Percentiles rank a stretch among this genome's conserved stretches.
Conservation (phyloP, 2,888 invertebrate genomes). For the Ariolimax columbianus region DNA sequence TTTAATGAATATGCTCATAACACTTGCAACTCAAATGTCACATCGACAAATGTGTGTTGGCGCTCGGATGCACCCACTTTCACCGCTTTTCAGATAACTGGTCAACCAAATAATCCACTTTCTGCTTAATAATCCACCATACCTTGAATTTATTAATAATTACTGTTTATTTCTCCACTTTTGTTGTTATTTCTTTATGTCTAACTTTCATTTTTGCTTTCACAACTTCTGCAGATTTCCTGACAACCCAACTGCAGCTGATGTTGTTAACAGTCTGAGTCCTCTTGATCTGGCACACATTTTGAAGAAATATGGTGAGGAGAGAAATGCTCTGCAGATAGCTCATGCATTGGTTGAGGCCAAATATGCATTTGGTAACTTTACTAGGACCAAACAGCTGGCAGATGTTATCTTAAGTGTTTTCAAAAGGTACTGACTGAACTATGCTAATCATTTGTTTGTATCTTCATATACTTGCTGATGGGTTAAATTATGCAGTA, state of each 20-base stretch:
- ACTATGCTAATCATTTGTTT: background rate
- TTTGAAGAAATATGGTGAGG: conserved; percentile 94
- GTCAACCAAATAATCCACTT: too few relatives aligned
- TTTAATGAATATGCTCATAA: too few relatives aligned
- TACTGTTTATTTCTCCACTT: too few relatives aligned
- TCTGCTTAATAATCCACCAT: too few relatives aligned
- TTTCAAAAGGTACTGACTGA: conserved; percentile 62
- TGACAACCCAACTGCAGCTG: conserved; percentile 86
- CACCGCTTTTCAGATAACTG: too few relatives aligned
- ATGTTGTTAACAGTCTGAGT: conserved; percentile 88
- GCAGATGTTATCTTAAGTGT: conserved; percentile 84
- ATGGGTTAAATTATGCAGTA: too few relatives aligned
- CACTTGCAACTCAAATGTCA: too few relatives aligned
- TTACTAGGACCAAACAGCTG: conserved; percentile 90
- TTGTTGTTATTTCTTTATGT: too few relatives aligned
- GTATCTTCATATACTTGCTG: background rate
- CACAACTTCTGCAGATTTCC: conserved; percentile 11
- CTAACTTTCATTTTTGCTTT: background rate
- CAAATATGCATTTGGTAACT: conserved; percentile 86
- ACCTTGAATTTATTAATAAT: too few relatives aligned
- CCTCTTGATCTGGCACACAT: conserved; percentile 89
- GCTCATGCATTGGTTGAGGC: conserved; percentile 92
- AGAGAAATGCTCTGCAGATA: conserved; percentile 87
- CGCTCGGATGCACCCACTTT: too few relatives aligned
- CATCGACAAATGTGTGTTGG: too few relatives aligned